A percentile compares a stretch with the other conserved stretches of the same genome.
Conservation (phyloP, 2,113 vertebrate species). For the Cygnus buccinator region DNA sequence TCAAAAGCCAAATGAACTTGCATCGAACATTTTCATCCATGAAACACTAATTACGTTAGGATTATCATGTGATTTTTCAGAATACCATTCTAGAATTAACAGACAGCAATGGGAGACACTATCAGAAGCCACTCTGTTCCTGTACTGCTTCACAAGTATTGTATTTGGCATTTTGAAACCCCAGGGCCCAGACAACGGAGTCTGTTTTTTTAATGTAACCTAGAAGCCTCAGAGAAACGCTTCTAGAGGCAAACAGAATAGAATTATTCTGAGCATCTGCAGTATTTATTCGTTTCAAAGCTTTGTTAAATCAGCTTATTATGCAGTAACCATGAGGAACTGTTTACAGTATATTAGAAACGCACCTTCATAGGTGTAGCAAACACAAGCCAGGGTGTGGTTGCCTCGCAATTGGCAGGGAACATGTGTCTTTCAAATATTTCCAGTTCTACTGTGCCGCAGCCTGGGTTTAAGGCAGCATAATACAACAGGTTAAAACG, state of each 20-base stretch:
- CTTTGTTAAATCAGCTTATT: not conserved
- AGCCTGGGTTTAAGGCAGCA: not conserved
- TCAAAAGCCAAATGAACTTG: not conserved
- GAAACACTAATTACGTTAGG: not conserved
- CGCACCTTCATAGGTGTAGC: not conserved
- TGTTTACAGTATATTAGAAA: slow-evolving; percentile 26
- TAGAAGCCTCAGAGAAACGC: not conserved
- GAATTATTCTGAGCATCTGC: not conserved
- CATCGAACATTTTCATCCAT: not conserved
- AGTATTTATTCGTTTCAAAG: not conserved
- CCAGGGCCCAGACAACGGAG: not conserved
- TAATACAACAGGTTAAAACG: slow-evolving; percentile 53
- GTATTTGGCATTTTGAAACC: not conserved
- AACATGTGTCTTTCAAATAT: not conserved
- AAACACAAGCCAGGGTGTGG: slow-evolving; percentile 1
- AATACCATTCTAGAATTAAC: not conserved
- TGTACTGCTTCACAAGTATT: not conserved
- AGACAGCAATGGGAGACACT: not conserved
- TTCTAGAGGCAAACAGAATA: not conserved
- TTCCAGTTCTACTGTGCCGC: slow-evolving; percentile 47
- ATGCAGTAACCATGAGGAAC: not conserved
- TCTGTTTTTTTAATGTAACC: not conserved
- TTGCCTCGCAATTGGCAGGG: not conserved
- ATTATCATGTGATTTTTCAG: not conserved
- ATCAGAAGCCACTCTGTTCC: not conserved